phyloP scores from a whole-genome alignment of 2,797 vertebrate genomes.

The Setipinna tenuifilis region DNA sequence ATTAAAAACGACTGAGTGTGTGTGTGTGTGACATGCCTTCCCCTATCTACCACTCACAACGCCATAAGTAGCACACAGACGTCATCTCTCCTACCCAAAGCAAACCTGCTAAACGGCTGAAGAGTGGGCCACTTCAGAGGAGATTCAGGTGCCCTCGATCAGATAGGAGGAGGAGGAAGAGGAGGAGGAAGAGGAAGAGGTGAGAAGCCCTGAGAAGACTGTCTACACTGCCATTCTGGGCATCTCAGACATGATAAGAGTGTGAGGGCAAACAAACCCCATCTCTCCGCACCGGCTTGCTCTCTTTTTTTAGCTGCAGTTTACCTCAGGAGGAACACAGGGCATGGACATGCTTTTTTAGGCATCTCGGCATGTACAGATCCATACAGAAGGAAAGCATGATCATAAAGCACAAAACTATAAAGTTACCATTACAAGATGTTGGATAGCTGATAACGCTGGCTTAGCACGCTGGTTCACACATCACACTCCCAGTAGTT shows the following conservation, averaged over 20 bases:
- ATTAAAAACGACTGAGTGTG: not conserved
- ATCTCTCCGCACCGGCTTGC: not conserved
- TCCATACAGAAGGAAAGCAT: not conserved
- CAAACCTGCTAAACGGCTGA: not conserved
- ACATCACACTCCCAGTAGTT: too few species aligned
- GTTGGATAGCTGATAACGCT: too few species aligned
- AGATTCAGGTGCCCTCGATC: not conserved
- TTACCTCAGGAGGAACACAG: not conserved
- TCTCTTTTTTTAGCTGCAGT: not conserved
- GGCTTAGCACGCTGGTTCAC: too few species aligned
- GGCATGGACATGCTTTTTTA: not conserved
- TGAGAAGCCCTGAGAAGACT: not conserved
- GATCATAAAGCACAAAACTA: too few species aligned
- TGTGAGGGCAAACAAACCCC: not conserved
- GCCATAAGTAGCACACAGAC: not conserved
- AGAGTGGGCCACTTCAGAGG: conserved; percentile 10
- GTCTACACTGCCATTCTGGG: not conserved
- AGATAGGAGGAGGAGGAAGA: not conserved
- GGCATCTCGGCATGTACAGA: not conserved
- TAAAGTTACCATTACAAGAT: too few species aligned
- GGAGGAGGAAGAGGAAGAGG: not conserved
- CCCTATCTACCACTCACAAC: not conserved
- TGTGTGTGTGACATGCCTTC: too few species aligned
- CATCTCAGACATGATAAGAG: not conserved
- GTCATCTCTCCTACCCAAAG: not conserved